These are phyloP conservation scores for Istiophorus platypterus DNA, from an alignment of 2,113 vertebrate species.

Conservation along the genomic window DNA sequence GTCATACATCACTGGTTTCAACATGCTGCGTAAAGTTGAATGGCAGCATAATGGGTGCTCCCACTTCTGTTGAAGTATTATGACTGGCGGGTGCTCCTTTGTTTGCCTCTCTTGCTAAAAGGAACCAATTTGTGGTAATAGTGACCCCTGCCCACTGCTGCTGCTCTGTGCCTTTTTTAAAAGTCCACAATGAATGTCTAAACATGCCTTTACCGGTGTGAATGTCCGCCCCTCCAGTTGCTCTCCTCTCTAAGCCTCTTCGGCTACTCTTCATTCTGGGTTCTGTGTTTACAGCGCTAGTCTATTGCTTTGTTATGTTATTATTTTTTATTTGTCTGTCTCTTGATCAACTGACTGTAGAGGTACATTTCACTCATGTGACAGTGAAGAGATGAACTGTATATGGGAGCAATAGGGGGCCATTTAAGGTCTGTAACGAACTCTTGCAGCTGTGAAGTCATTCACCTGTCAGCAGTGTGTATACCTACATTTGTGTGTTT, in stretches of 20 bases:
- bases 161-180: conserved; percentile 71
- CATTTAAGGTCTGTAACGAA: conserved; percentile 21
- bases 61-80: conserved; percentile 47
- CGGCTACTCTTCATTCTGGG: conserved; percentile 66
- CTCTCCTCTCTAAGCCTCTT: conserved; percentile 69
- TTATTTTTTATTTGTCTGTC: conserved; percentile 60
- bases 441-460: conserved; percentile 8
- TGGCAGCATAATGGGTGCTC: conserved; percentile 42
- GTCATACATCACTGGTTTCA: conserved; percentile 2
- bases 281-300: conserved; percentile 16
- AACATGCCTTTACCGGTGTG: conserved; percentile 64
- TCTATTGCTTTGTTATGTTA: conserved; percentile 47
- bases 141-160: conserved; percentile 63
- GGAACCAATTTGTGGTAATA: conserved; percentile 73
- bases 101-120: conserved; percentile 72
- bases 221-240: conserved; percentile 60
- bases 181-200: conserved; percentile 75
- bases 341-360: conserved; percentile 41
- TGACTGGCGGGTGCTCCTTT: conserved; percentile 62
- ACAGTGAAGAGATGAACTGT: conserved; percentile 26
- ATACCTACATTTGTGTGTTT: background rate
- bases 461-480: conserved; percentile 2
- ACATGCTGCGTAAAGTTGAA: conserved; percentile 14
- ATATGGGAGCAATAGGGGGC: background rate
- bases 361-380: conserved; percentile 30